Evolutionary conservation across 1,140 invertebrate species (phyloP), one percentile per base, ranked within the genome.

Genomic region (Globodera ellingtonae): DNA sequence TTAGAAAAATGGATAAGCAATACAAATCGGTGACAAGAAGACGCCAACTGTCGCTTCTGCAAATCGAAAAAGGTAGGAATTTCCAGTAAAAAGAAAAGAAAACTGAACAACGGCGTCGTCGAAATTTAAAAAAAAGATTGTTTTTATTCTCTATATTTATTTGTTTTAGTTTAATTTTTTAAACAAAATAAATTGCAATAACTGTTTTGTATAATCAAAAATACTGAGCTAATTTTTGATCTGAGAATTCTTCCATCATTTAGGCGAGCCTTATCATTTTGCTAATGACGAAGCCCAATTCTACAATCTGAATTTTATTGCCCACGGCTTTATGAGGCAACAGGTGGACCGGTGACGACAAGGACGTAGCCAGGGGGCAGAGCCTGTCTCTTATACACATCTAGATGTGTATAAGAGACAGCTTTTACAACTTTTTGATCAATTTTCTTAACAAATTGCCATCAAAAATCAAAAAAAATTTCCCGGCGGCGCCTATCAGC

Each of bases 271-370:
- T 48, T 87, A 87, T 69, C 65, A 67, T n/a, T n/a, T 83, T 13
- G 18, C 71, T 24, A 81, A 82, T 52, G 71, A 86, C 13, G 74
- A 86, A 52, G 84, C 69, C 44, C 83, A 87, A 44, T 86, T 85
- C 62, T 86, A 81, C 71, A 86, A 86, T 69, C 72, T 86, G n/a
- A 82, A 79, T 13, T 72, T 86, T 50, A 76, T 87, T 44, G 75
- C 86, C 6, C 74, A 56, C 59, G 79, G 80, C 1, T 86, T 85
- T 75, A 73, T 88, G 21, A 46, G 86, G 67, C 83, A 86, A 73
- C 85, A 86, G 79, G 84, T 85, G 62, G 6, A 35, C 21, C 13
- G 62, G 21, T 6, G 18, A 3, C n/a, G 18, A 52, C n/a, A n/a
- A n/a, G n/a, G n/a, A n/a, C n/a, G n/a, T n/a, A n/a, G n/a, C n/a